phyloP scores from a whole-genome alignment of 2,797 vertebrate species.

The Eospalax fontanierii region DNA sequence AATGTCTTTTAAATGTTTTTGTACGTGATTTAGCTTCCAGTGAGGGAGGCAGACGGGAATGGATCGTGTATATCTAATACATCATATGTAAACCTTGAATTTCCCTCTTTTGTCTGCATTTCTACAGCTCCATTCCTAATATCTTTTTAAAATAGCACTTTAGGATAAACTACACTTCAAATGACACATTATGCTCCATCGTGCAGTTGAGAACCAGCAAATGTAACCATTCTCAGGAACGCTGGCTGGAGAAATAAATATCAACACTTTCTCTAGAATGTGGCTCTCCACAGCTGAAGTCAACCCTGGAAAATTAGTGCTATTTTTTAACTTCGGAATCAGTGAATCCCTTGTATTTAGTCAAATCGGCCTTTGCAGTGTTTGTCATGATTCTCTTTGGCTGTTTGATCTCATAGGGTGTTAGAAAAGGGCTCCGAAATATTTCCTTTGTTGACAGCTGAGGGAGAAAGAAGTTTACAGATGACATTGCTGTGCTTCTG shows the following conservation, averaged over 20 bases:
- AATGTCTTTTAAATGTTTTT: constrained; percentile 74
- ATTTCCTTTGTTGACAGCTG: constrained; percentile 12
- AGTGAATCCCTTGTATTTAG: constrained; percentile 73
- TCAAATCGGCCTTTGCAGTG: constrained; percentile 66
- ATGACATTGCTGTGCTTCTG: constrained; percentile 44
- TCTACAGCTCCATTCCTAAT: constrained; percentile 68
- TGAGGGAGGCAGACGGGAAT: not conserved
- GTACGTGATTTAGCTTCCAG: constrained; percentile 52
- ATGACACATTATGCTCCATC: not conserved
- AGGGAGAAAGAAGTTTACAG: constrained; percentile 78
- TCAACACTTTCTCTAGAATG: constrained; percentile 58
- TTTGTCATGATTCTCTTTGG: not conserved
- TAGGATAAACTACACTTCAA: constrained; percentile 74
- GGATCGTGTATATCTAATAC: constrained; percentile 58
- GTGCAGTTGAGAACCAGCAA: constrained; percentile 78
- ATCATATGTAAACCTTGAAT: constrained; percentile 43
- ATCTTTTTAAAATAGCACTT: constrained; percentile 58
- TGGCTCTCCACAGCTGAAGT: constrained; percentile 76
- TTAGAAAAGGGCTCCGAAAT: constrained; percentile 73
- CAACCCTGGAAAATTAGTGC: constrained; percentile 78
- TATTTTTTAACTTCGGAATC: constrained; percentile 55
- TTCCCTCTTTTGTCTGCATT: constrained; percentile 67
- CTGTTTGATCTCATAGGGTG: constrained; percentile 70
- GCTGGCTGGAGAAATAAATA: constrained; percentile 55
- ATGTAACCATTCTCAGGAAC: constrained; percentile 70